These are phyloP conservation scores for Cynoglossus semilaevis DNA, from an alignment of 2,113 vertebrate genomes.

Conservation along the genomic window DNA sequence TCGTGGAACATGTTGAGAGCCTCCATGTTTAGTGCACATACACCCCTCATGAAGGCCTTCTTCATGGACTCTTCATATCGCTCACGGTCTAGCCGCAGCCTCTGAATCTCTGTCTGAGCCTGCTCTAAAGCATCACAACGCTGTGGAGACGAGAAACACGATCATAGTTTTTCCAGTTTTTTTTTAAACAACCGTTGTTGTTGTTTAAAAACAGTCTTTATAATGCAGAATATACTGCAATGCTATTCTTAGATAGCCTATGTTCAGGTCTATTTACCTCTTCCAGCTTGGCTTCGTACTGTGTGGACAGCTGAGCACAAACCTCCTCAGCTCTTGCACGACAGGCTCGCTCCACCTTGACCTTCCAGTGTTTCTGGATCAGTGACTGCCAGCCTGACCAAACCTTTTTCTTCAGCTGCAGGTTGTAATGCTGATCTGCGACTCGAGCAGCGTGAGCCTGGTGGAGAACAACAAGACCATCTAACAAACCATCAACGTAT, in stretches of 20 bases:
- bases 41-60: conserved; percentile 96
- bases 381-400: conserved; percentile 85
- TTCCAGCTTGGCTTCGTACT: conserved; percentile 84
- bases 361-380: conserved; percentile 82
- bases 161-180: no score
- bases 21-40: conserved; percentile 94
- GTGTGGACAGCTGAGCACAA: conserved; percentile 83
- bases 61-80: conserved; percentile 91
- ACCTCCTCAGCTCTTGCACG: conserved; percentile 87
- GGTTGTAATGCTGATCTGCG: conserved; percentile 82
- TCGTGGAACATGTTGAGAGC: conserved; percentile 92
- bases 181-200: background rate
- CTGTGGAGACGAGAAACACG: conserved; percentile 32
- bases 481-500: conserved; percentile 37
- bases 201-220: background rate
- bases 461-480: conserved; percentile 23
- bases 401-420: conserved; percentile 84
- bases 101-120: conserved; percentile 82
- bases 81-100: conserved; percentile 82
- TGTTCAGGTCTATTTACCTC: conserved; percentile 72
- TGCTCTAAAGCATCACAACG: conserved; percentile 73
- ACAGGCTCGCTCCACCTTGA: conserved; percentile 84
- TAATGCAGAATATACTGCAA: no score
- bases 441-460: conserved; percentile 78
- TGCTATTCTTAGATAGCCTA: background rate